These are phyloP conservation scores for Geotria australis DNA, from an alignment of 2,797 vertebrate species.

Conservation along the genomic window DNA sequence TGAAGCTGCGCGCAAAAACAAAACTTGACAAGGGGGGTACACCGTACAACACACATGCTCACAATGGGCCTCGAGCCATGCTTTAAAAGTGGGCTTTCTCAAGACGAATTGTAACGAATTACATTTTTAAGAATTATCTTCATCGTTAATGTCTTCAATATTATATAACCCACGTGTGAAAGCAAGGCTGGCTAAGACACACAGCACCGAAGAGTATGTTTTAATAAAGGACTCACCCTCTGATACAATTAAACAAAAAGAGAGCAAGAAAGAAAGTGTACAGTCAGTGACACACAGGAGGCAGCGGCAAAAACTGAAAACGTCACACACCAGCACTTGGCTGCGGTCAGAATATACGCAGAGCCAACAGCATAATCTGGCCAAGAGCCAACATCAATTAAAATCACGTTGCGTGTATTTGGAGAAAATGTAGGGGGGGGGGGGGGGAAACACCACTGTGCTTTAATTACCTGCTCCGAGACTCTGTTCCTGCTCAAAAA, in stretches of 20 bases:
- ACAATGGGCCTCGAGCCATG: no score
- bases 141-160: no score
- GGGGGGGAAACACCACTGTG: conserved; percentile 4
- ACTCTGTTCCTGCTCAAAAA: not conserved
- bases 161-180: conserved; percentile 4
- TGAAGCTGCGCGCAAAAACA: no score
- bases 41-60: no score
- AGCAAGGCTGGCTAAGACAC: conserved; percentile 12
- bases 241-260: conserved; percentile 12
- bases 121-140: no score
- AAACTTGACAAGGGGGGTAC: no score
- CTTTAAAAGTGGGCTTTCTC: no score
- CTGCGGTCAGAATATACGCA: not conserved
- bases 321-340: not conserved
- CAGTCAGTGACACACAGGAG: conserved; percentile 9
- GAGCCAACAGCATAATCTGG: no score
- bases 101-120: no score
- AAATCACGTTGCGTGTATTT: no score
- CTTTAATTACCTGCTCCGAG: conserved; percentile 2
- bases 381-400: no score
- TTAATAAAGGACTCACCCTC: conserved; percentile 20
- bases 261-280: conserved; percentile 21
- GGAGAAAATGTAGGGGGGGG: conserved; percentile 1
- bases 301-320: not conserved
- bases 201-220: conserved; percentile 3